Evolutionary conservation across 1,140 invertebrate genomes (phyloP).

Genomic region (Samia ricini): DNA sequence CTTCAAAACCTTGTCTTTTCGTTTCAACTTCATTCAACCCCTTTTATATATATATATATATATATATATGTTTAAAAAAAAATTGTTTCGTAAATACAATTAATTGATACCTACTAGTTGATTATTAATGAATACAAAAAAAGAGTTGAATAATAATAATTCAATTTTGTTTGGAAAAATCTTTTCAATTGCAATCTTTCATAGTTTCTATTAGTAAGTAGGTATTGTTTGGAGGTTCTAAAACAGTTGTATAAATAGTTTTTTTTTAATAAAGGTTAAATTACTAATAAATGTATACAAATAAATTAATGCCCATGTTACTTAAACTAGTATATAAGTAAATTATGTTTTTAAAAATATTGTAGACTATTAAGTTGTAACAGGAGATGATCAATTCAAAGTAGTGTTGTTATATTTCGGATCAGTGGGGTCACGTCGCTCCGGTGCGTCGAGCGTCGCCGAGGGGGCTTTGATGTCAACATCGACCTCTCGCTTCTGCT

Average conservation of each 20-base stretch:
- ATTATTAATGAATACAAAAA: no score
- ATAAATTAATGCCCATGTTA: no score
- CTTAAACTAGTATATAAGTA: no score
- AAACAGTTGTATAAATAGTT: no score
- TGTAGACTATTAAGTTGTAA: neutral
- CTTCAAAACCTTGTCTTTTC: neutral
- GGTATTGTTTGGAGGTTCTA: neutral
- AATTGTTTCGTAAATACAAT: no score
- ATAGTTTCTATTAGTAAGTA: neutral
- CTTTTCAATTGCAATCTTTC: neutral
- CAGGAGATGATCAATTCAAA: neutral
- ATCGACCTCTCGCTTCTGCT: slow-evolving; percentile 44
- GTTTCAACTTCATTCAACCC: neutral
- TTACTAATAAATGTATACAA: neutral
- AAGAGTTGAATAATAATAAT: no score
- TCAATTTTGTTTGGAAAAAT: neutral
- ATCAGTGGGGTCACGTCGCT: slow-evolving; percentile 8
- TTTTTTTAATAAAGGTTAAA: no score
- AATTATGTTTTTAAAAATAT: no score
- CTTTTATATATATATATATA: no score
- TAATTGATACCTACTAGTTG: no score
- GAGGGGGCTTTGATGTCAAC: slow-evolving; percentile 47
- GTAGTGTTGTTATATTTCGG: neutral
- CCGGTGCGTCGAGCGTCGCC: slow-evolving; percentile 16
- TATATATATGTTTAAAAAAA: no score